Base-by-base conservation (phyloP, 2,113 vertebrate species). In the Oncorhynchus kisutch region DNA sequence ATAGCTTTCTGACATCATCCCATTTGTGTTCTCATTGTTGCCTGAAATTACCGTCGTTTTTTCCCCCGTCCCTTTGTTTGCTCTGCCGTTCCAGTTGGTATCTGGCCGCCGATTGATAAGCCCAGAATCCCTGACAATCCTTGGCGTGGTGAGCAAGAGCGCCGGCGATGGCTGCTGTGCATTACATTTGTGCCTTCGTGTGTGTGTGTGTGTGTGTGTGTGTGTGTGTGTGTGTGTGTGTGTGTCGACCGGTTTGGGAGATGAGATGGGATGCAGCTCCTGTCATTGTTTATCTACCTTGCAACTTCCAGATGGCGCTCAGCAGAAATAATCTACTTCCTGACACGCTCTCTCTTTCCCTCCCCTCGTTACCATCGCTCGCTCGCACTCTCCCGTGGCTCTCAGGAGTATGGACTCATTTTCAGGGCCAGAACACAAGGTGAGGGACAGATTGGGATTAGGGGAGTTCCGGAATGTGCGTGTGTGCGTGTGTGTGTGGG, bases 21-120 rank as follows among this genome's bases (percentile, higher is more conserved):
- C 84, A 85, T 91, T 90, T 88, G 84, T 88, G 78, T 88, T 84
- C 86, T 82, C 88, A 87, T 91, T 91, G 91, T 92, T 54, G 18
- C 16, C 48, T 57, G 39, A 45, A 12, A 45, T 45, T 45, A 45
- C 8, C 5, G 77, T 87, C 85, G 81, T 87, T 85, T 83, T 39
- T 45, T 2, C 73, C 75, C 82, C 74, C 45, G 82, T 75, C 68
- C 72, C 77, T 88, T 91, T 90, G 88, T 91, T 90, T 82, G 84
- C 82, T 81, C 87, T 78, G 74, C 66, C 79, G 85, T 84, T 90
- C 82, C 84, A 72, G 85, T 90, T 88, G 81, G 88, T 87, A 93
- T 93, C 92, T 94, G 91, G 92, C 86, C 81, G 82, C 71, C 82
- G 85, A 92, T 93, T 94, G 93, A 94, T 93, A 94, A 94, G 91